phyloP scores from a whole-genome alignment of 1,140 invertebrate genomes.

The Teleopsis dalmanni region DNA sequence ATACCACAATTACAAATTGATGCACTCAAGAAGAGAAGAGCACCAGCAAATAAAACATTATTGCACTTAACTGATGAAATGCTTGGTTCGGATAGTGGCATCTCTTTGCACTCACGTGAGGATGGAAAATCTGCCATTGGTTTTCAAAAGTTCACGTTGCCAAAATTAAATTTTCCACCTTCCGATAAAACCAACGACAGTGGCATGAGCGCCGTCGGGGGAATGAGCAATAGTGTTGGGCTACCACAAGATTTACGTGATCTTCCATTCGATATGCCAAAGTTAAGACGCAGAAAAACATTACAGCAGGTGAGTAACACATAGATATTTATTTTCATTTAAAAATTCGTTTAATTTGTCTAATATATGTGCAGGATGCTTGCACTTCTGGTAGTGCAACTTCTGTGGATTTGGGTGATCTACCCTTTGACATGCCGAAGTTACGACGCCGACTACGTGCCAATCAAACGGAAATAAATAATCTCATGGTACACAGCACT shows the following conservation, averaged over 20 bases:
- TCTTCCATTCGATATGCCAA: slow-evolving; percentile 86
- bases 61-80: slow-evolving; percentile 67
- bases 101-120: slow-evolving; percentile 71
- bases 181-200: slow-evolving; percentile 41
- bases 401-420: slow-evolving; percentile 65
- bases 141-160: slow-evolving; percentile 49
- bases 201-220: slow-evolving; percentile 28
- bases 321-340: background rate
- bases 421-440: slow-evolving; percentile 87
- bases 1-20: slow-evolving; percentile 8
- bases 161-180: slow-evolving; percentile 47
- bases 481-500: slow-evolving; percentile 48
- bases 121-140: slow-evolving; percentile 55
- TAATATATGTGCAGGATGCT: slow-evolving; percentile 49
- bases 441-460: slow-evolving; percentile 55
- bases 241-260: slow-evolving; percentile 56
- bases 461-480: slow-evolving; percentile 38
- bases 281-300: slow-evolving; percentile 63
- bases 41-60: slow-evolving; percentile 69
- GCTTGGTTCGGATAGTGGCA: slow-evolving; percentile 77
- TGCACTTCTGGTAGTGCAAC: slow-evolving; percentile 64
- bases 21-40: slow-evolving; percentile 46
- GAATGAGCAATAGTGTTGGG: slow-evolving; percentile 23
- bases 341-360: background rate
- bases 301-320: slow-evolving; percentile 19